phyloP scores from a whole-genome alignment of 2,888 invertebrate genomes.

The Eupithecia insigniata region DNA sequence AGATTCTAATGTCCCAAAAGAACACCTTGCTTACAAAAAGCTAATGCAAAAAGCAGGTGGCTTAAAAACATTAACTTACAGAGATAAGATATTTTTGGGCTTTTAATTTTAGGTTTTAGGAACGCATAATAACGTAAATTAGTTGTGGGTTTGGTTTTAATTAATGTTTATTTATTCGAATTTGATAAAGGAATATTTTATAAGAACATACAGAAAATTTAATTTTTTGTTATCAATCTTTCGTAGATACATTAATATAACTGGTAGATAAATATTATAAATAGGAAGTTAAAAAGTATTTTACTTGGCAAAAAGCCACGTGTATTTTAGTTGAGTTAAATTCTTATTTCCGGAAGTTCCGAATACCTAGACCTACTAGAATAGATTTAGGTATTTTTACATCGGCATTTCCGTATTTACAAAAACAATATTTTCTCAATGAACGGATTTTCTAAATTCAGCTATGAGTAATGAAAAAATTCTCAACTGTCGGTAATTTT shows the following conservation, averaged over 20 bases:
- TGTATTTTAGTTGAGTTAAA: slow-evolving; percentile 12
- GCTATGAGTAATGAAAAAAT: background rate
- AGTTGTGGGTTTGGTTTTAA: slow-evolving; percentile 11
- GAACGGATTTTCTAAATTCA: background rate
- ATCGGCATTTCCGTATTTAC: slow-evolving; percentile 46
- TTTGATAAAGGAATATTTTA: background rate
- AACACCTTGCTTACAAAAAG: slow-evolving; percentile 72
- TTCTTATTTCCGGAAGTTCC: slow-evolving; percentile 44
- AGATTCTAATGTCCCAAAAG: slow-evolving; percentile 64
- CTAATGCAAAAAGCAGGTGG: slow-evolving; percentile 71
- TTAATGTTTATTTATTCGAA: slow-evolving; percentile 1
- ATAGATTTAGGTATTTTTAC: slow-evolving; percentile 24
- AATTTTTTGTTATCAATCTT: background rate
- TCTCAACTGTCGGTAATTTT: background rate
- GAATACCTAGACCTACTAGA: slow-evolving; percentile 25
- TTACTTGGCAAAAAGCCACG: slow-evolving; percentile 12
- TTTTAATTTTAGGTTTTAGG: slow-evolving; percentile 33
- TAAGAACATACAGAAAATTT: background rate
- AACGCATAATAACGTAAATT: slow-evolving; percentile 26
- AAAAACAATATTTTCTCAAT: slow-evolving; percentile 18
- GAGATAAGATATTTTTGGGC: slow-evolving; percentile 41
- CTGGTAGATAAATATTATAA: background rate
- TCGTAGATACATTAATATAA: background rate
- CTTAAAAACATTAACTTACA: slow-evolving; percentile 46
- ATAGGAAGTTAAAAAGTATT: background rate